Evolutionary conservation across 2,797 vertebrate genomes (phyloP), one percentile per base, ranked within the genome.

Genomic region (Geotrypetes seraphini): DNA sequence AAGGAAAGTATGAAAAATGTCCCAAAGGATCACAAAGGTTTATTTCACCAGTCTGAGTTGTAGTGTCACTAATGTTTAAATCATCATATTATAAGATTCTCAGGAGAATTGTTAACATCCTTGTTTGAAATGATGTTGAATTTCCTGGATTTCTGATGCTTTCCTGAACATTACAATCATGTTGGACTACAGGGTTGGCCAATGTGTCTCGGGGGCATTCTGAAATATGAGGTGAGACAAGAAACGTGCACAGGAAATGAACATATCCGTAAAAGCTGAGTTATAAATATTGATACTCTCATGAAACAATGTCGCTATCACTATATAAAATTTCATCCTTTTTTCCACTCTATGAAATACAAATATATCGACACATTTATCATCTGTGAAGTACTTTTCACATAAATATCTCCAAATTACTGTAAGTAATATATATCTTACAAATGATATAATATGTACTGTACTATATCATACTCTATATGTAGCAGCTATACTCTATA

Each of bases 61-160:
- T 51, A 38, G 8, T 38, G 52, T 59, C 41, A 37, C 47, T 52
- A 45, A 37, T 63, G 50, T 43, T 66, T 46, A 53, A 54, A 41
- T 40, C 42, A 40, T 61, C 33, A 37, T 50, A 46, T 57, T 53
- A 41, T 43, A 47, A 59, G 35, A 25, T 43, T 40, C 58, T 53
- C 53, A 9, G 8, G 50, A 54, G 44, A 4, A 36, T 28, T 49
- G 28, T 61, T 64, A 63, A 62, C 34, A 48, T 48, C 28, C 12
- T 52, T 64, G 36, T 38, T 55, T 53, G 47, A 49, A 52, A 46
- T 39, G 37, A 43, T 15, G 6, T 50, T 50, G 50, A 58, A 49
- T 46, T 62, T 60, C 36, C 34, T 41, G 25, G 61, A 47, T 40
- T 26, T 35, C 34, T 44, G 37, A 36, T 41, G 23, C 45, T 54